Conservation (phyloP, 2,888 invertebrate genomes). For the Anodontia alba region DNA sequence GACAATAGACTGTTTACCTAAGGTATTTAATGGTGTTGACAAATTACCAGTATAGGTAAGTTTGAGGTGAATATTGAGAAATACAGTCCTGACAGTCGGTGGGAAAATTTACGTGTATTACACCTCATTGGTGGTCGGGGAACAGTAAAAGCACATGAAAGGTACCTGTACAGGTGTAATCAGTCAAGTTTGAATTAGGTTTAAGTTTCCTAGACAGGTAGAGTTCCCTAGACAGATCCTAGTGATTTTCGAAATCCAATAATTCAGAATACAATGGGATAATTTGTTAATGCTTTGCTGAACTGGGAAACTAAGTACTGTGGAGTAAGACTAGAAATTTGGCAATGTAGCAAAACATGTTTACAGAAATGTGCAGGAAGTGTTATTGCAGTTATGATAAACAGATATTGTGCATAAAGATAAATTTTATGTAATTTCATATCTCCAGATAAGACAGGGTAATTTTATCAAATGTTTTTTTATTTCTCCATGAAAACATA, state of each 20-base stretch:
- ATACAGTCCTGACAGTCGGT: slow-evolving; percentile 1
- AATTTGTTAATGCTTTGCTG: not conserved
- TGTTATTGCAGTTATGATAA: too few species aligned
- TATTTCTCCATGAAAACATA: too few species aligned
- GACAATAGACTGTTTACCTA: not conserved
- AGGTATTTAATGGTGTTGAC: not conserved
- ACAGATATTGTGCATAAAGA: too few species aligned
- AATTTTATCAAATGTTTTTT: too few species aligned
- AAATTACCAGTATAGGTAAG: not conserved
- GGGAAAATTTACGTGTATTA: not conserved
- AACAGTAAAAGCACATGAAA: not conserved
- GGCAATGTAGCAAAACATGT: too few species aligned
- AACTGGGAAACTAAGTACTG: not conserved
- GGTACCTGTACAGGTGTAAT: not conserved
- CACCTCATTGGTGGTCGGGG: not conserved
- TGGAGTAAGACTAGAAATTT: too few species aligned
- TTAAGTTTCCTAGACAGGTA: not conserved
- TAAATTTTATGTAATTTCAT: too few species aligned
- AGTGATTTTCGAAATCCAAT: slow-evolving; percentile 3
- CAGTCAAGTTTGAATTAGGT: not conserved
- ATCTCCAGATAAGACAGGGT: too few species aligned
- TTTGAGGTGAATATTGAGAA: not conserved
- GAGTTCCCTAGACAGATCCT: not conserved
- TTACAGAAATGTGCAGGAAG: too few species aligned
- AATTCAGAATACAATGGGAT: not conserved